phyloP scores from a whole-genome alignment of 2,797 vertebrate species.

The Sebastes jordani region DNA sequence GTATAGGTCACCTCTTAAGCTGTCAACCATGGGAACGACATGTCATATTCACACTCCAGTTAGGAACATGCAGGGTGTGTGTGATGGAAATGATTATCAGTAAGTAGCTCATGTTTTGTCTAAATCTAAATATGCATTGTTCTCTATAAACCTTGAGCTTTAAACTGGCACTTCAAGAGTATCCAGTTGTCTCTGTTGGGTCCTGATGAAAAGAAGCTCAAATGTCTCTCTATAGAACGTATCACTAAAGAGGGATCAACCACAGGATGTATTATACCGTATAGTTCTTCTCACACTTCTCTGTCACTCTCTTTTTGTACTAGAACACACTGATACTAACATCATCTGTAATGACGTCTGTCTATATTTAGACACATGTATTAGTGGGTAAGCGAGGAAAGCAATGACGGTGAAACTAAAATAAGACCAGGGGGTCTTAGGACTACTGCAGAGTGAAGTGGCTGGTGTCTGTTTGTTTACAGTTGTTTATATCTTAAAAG shows the following conservation, averaged over 20 bases:
- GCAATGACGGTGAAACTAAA: conserved; percentile 57
- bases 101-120: conserved; percentile 33
- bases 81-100: not conserved
- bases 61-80: not conserved
- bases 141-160: not conserved
- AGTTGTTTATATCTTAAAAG: not conserved
- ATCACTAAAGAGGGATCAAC: conserved; percentile 18
- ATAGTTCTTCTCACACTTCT: conserved; percentile 23
- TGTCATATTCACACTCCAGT: conserved; percentile 21
- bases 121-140: conserved; percentile 38
- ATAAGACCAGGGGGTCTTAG: conserved; percentile 32
- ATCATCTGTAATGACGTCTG: conserved; percentile 41
- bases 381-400: conserved; percentile 38
- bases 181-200: conserved; percentile 21
- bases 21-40: conserved; percentile 27
- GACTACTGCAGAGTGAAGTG: conserved; percentile 6
- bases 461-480: conserved; percentile 20
- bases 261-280: not conserved
- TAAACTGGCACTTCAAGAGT: conserved; percentile 13
- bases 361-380: conserved; percentile 60
- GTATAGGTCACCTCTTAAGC: conserved; percentile 52
- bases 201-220: conserved; percentile 8
- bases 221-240: not conserved
- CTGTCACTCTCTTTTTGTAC: conserved; percentile 1
- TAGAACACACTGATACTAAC: conserved; percentile 23